Percentiles rank a stretch among this genome's conserved stretches.
phyloP scores from a whole-genome alignment of 2,797 vertebrate species.

The Eulemur rubriventer region DNA sequence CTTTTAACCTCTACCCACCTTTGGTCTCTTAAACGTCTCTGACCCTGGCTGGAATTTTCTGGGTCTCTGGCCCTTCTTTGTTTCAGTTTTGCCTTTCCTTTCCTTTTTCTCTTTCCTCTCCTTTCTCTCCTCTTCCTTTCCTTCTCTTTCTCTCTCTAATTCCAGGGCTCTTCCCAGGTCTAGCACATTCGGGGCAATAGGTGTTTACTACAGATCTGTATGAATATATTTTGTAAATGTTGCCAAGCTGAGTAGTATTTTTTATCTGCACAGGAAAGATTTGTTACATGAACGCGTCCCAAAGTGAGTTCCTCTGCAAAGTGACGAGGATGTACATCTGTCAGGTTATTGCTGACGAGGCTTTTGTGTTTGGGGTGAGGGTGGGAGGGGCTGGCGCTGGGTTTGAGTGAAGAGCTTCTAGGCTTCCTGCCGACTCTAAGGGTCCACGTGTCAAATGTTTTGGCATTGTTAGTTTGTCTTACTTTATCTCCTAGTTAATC shows the following conservation, averaged over 20 bases:
- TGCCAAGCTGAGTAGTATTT: background rate
- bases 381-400: too few relatives aligned
- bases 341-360: background rate
- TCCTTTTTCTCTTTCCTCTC: background rate
- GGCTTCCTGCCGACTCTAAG: background rate
- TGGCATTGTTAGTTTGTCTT: background rate
- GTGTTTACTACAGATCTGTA: background rate
- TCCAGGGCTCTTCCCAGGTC: background rate
- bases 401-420: background rate
- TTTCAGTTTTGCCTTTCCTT: background rate
- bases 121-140: background rate
- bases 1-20: background rate
- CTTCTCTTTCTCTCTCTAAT: background rate
- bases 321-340: background rate
- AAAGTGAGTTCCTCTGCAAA: background rate
- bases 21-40: background rate
- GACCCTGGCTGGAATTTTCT: background rate
- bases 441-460: fast-evolving
- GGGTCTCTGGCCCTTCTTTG: fast-evolving
- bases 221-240: background rate
- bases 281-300: background rate
- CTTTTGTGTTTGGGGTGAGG: too few relatives aligned
- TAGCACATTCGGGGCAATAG: background rate
- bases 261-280: background rate
- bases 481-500: background rate